Percentiles rank a stretch among this genome's conserved stretches.
These are phyloP conservation scores for Sylvia borin DNA, from an alignment of 2,797 vertebrate species.

Conservation along the genomic window DNA sequence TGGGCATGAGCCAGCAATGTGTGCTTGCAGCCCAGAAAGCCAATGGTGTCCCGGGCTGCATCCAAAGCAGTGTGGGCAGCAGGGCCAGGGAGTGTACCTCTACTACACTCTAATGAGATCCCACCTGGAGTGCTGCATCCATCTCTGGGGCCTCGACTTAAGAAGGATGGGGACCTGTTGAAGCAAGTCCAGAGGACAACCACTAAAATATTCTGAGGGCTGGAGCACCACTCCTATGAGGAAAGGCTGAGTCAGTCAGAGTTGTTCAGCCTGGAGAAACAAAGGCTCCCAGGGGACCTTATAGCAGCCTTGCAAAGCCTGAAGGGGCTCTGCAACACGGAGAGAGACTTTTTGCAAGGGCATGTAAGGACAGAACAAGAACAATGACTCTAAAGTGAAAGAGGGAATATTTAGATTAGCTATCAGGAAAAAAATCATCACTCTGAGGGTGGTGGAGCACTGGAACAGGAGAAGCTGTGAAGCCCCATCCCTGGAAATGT, in stretches of 20 bases:
- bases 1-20: neutral
- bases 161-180: neutral
- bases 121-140: neutral
- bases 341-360: neutral
- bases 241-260: neutral
- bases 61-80: neutral
- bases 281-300: neutral
- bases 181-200: neutral
- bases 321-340: neutral
- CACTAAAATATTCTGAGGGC: neutral
- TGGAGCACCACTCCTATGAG: neutral
- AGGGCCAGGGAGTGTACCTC: neutral
- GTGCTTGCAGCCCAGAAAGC: neutral
- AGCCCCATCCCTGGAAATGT: neutral
- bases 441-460: neutral
- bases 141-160: neutral
- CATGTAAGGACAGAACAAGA: neutral
- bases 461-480: neutral
- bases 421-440: neutral
- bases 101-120: neutral
- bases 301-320: neutral
- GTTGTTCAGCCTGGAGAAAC: neutral
- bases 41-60: rapidly evolving
- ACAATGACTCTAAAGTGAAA: neutral
- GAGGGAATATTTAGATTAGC: neutral